These are phyloP conservation scores for Rosalia funebris DNA, from an alignment of 2,888 invertebrate species.

Conservation along the genomic window DNA sequence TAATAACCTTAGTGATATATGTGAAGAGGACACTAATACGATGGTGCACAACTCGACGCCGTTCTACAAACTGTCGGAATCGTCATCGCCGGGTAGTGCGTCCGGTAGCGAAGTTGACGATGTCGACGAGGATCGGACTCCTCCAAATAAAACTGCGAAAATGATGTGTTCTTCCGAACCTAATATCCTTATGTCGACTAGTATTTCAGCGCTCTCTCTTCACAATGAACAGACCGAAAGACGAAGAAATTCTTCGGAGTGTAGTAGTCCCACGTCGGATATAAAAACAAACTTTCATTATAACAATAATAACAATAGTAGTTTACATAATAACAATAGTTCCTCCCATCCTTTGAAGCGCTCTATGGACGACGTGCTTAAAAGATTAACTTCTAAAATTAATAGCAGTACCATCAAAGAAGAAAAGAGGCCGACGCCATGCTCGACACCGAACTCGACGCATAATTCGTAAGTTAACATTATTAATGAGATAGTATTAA, in stretches of 20 bases:
- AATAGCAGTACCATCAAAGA: slow-evolving; percentile 79
- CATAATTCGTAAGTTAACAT: slow-evolving; percentile 61
- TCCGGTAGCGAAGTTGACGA: slow-evolving; percentile 64
- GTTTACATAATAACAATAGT: slow-evolving; percentile 72
- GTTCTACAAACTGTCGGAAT: slow-evolving; percentile 61
- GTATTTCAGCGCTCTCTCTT: slow-evolving; percentile 64
- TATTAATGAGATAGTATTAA: neutral
- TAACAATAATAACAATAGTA: slow-evolving; percentile 69
- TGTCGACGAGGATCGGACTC: slow-evolving; percentile 62
- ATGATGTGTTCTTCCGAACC: slow-evolving; percentile 54
- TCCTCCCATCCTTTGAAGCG: slow-evolving; percentile 73
- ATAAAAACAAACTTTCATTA: slow-evolving; percentile 71
- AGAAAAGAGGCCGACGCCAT: slow-evolving; percentile 77
- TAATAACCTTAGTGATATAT: slow-evolving; percentile 69
- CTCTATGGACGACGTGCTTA: slow-evolving; percentile 92
- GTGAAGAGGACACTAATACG: slow-evolving; percentile 68
- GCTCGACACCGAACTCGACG: slow-evolving; percentile 70
- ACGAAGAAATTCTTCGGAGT: slow-evolving; percentile 72
- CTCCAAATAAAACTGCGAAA: slow-evolving; percentile 63
- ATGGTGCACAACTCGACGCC: slow-evolving; percentile 57
- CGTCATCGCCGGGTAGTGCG: slow-evolving; percentile 61
- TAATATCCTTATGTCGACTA: slow-evolving; percentile 55
- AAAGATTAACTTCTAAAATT: slow-evolving; percentile 86
- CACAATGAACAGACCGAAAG: slow-evolving; percentile 68
- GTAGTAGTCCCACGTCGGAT: slow-evolving; percentile 77